phyloP scores from a whole-genome alignment of 35 echinoderm and acorn worm genomes.

The Ophiothrix spiculata region DNA sequence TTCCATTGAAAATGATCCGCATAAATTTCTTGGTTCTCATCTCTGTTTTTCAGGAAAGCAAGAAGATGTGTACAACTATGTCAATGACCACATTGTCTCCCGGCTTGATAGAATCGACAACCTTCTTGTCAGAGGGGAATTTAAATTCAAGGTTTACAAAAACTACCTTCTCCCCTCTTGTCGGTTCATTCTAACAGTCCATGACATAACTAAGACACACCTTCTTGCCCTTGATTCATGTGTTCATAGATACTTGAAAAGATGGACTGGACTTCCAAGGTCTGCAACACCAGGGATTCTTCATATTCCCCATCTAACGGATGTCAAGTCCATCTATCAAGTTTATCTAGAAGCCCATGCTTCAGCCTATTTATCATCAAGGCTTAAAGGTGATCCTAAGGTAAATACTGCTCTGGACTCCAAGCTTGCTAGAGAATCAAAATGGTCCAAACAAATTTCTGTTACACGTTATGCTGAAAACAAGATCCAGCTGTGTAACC shows the following conservation, averaged over 20 bases:
- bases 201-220: background rate
- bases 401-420: no score
- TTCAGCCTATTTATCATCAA: background rate
- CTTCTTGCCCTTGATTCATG: background rate
- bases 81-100: background rate
- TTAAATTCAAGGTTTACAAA: background rate
- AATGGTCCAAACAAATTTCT: no score
- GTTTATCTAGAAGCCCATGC: background rate
- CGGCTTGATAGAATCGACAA: conserved; percentile 1
- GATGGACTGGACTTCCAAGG: background rate
- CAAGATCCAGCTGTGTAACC: no score
- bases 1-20: background rate
- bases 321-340: background rate
- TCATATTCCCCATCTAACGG: background rate
- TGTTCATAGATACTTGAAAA: conserved; percentile 1
- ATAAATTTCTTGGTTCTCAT: background rate
- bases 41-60: background rate
- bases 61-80: background rate
- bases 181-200: background rate
- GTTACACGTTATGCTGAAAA: no score
- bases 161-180: conserved; percentile 3
- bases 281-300: background rate
- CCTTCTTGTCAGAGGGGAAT: background rate
- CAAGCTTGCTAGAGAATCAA: no score
- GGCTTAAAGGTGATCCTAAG: no score